Evolutionary conservation across 2,113 vertebrate genomes (phyloP).

Genomic region (Podocnemis expansa): DNA sequence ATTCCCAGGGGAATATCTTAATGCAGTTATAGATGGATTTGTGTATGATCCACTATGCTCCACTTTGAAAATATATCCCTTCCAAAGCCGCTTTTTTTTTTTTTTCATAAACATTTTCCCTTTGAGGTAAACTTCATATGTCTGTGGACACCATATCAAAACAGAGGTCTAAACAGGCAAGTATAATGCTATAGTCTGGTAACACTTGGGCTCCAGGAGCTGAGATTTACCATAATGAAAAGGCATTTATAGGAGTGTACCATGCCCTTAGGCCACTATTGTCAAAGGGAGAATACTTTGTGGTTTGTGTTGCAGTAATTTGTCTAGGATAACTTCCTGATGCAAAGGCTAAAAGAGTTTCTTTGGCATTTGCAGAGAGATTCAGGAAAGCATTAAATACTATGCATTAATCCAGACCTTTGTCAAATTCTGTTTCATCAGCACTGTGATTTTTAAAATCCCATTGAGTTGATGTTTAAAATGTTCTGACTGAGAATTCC

Average conservation of each 20-base stretch:
- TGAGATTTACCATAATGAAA: not conserved
- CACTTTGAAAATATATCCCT: not conserved
- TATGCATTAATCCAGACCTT: not conserved
- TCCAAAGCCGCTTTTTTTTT: not conserved
- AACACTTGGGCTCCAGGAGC: not conserved
- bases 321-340: not conserved
- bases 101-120: not conserved
- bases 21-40: not conserved
- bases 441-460: not conserved
- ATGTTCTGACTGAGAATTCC: constrained; percentile 2
- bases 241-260: not conserved
- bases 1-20: not conserved
- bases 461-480: not conserved
- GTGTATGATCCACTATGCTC: not conserved
- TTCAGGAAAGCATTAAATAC: not conserved
- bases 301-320: not conserved
- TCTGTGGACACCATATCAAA: not conserved
- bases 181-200: not conserved
- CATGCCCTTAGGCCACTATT: not conserved
- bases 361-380: not conserved
- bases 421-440: accelerated
- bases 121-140: not conserved
- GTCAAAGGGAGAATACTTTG: not conserved
- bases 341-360: not conserved
- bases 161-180: not conserved